Base-by-base conservation (phyloP, 2,113 vertebrate genomes). In the Pelmatolapia mariae region DNA sequence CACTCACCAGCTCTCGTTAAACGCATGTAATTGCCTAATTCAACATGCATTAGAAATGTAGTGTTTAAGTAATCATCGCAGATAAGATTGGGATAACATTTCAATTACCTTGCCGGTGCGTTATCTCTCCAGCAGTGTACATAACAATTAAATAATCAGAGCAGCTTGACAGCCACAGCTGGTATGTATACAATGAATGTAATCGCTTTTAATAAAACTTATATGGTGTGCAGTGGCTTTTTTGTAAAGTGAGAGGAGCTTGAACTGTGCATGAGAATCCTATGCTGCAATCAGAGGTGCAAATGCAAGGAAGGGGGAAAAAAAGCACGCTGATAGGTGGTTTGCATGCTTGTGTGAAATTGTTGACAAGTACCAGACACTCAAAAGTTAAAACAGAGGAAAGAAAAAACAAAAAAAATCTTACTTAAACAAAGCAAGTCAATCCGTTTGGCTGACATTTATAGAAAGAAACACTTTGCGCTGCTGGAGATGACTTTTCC, bases 11-110 rank as follows among this genome's bases (percentile, higher is more conserved):
- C 89, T 93, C 93, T 93, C 50, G 92, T 94, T 95, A 92, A 95
- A 95, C 50, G 86, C 92, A 92, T 96, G 95, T 95, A 94, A 95
- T 95, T 94, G 95, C 92, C 93, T 95, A 92, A 95, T 96, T 95
- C 94, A 95, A 95, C 95, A 96, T 94, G 93, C 95, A 95, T 96
- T 95, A 96, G 94, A 95, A 94, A 94, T 93, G 90, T 93, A 91
- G 91, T 95, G 94, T 94, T 95, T 95, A 96, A 94, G 91, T 94
- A 94, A 96, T 96, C 92, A 94, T 95, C 91, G 87, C 81, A 80
- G 94, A 95, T 95, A 92, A 95, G 94, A 92, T 92, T 89, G 91
- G 93, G 94, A 94, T 95, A 94, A 95, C 91, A 92, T 96, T 95
- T 96, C 92, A 96, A 96, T 95, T 94, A 94, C 88, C 91, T 92